phyloP scores from a whole-genome alignment of 2,797 vertebrate species.

The Coranthus polyacanthus region DNA sequence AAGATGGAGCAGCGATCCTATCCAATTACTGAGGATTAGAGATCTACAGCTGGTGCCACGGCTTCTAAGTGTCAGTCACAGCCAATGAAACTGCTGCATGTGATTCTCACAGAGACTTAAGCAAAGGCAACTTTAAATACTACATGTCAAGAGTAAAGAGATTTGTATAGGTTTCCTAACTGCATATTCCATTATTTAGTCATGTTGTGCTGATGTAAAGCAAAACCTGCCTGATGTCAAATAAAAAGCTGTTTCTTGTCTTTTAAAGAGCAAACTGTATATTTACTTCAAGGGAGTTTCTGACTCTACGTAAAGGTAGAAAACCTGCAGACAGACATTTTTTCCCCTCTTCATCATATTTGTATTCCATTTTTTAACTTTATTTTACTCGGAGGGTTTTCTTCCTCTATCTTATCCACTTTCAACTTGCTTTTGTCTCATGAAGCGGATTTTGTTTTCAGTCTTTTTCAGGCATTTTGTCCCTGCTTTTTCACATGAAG shows the following conservation, averaged over 20 bases:
- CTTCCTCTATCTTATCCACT: too few species aligned
- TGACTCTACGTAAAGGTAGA: background rate
- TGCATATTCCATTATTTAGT: too few species aligned
- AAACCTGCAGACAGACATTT: too few species aligned
- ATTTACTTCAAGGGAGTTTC: background rate
- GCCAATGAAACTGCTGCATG: slow-evolving; percentile 47
- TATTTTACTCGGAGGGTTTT: too few species aligned
- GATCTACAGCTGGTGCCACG: slow-evolving; percentile 49
- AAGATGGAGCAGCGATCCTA: slow-evolving; percentile 38
- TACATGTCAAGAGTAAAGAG: slow-evolving; percentile 19
- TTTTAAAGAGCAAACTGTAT: background rate
- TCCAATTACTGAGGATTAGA: slow-evolving; percentile 80
- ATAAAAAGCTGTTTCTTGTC: too few species aligned
- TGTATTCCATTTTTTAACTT: too few species aligned
- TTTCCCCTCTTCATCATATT: too few species aligned
- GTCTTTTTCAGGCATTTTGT: too few species aligned
- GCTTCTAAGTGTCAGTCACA: slow-evolving; percentile 38
- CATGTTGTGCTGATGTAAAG: background rate
- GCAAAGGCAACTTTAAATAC: slow-evolving; percentile 32
- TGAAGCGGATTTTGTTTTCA: too few species aligned
- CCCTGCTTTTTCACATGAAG: too few species aligned
- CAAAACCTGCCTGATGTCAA: background rate
- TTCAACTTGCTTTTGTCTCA: too few species aligned
- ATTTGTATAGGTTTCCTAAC: slow-evolving; percentile 12
- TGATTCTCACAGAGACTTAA: slow-evolving; percentile 36